Evolutionary conservation across 2,888 invertebrate species (phyloP).

Genomic region (Eristalinus aeneus): DNA sequence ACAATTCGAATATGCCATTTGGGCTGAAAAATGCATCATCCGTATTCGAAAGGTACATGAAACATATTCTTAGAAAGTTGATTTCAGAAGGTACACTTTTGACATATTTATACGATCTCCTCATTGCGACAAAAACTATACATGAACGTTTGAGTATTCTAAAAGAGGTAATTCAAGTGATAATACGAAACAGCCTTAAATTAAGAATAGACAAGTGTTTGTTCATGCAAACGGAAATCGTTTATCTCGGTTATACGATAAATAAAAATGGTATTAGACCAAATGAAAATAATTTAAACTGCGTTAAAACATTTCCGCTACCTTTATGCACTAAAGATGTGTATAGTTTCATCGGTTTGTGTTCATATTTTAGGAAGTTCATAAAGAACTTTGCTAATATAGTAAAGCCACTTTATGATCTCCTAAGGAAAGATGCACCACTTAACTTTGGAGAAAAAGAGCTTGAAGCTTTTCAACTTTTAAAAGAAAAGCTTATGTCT

Average conservation of each 20-base stretch:
- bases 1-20: neutral
- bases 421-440: no score
- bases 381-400: neutral
- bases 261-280: no score
- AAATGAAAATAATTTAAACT: neutral
- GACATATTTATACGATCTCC: neutral
- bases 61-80: neutral
- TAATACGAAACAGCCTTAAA: neutral
- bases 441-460: no score
- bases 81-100: neutral
- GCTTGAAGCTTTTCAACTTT: neutral
- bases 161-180: neutral
- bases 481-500: neutral
- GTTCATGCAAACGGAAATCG: neutral
- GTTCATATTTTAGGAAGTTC: constrained; percentile 8
- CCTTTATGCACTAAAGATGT: neutral
- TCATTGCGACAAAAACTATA: neutral
- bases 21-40: neutral
- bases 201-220: neutral
- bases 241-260: neutral
- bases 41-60: neutral
- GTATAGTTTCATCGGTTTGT: neutral
- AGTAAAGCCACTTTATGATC: no score
- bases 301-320: neutral
- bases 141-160: no score